Base-by-base conservation (phyloP, 2,113 vertebrate species). In the Panthera leo region DNA sequence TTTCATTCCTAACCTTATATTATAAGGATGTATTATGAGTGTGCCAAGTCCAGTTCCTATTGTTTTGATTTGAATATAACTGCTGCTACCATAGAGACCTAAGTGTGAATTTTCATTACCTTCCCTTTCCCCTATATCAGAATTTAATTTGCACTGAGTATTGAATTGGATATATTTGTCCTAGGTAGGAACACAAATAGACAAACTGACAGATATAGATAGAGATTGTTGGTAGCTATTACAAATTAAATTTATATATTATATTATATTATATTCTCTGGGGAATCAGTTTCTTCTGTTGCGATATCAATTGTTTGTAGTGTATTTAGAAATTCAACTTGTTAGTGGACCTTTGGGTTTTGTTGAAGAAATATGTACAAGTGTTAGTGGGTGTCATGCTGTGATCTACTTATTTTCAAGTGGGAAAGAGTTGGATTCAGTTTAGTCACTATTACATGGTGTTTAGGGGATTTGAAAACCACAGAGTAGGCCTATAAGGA, bases 101-200 rank as follows among this genome's bases (percentile, higher is more conserved):
- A 63, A 87, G 89, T 76, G 55, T 95, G 86, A 96, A 95, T 97
- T 98, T 98, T 98, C 25, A 92, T 95, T 97, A 15, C 55, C 67
- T 91, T 95, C 19, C 71, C 15, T 96, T 97, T 67, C 85, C 14
- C 97, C 71, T 80, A 82, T 97, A 84, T 97, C 31, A 70, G 88
- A 76, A 84, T 96, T 86, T 98, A 78, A 92, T 90, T 98, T 97
- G 84, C 58, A 80, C 21, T 94, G 42, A 53, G 55, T 85, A 27
- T 93, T 95, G 58, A 97, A 88, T 88, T 97, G 94, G 48, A n/a
- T 88, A 36, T 97, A 92, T 97, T 97, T 98, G 51, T 29, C 19
- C 21, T 91, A 51, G 34, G 39, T 88, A 85, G 82, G 76, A 78
- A 80, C 73, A 85, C 11, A 94, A 53, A 82, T 36, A 89, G 10